Conservation (phyloP, 2,888 invertebrate species). For the Chloroclysta siterata region DNA sequence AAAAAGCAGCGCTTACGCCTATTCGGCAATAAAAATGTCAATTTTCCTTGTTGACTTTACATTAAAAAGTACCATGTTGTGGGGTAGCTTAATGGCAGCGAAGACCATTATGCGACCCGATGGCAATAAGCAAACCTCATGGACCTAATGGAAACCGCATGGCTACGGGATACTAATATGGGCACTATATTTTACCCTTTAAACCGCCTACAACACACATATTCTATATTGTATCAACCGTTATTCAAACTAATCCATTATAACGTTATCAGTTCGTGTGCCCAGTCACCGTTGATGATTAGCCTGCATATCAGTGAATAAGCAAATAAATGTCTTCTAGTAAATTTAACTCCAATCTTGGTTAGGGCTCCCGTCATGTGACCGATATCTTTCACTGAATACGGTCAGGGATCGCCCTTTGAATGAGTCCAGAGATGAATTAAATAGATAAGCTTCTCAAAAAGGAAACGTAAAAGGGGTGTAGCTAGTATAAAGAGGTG, state of each 20-base stretch:
- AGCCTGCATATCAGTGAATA: slow-evolving; percentile 70
- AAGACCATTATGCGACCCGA: slow-evolving; percentile 72
- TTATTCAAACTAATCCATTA: slow-evolving; percentile 54
- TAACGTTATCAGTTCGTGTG: slow-evolving; percentile 56
- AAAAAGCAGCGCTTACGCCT: slow-evolving; percentile 66
- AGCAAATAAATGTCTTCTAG: slow-evolving; percentile 82
- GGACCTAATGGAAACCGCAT: slow-evolving; percentile 72
- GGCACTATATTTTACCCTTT: slow-evolving; percentile 23
- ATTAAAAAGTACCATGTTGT: slow-evolving; percentile 70
- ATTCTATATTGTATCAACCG: slow-evolving; percentile 22
- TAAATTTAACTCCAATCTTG: slow-evolving; percentile 82
- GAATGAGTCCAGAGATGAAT: slow-evolving; percentile 82
- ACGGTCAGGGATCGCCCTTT: slow-evolving; percentile 75
- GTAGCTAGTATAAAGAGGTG: slow-evolving; percentile 43
- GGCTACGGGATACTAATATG: slow-evolving; percentile 51
- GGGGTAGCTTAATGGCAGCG: slow-evolving; percentile 73
- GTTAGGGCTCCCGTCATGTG: slow-evolving; percentile 74
- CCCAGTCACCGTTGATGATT: slow-evolving; percentile 70
- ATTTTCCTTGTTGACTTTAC: slow-evolving; percentile 72
- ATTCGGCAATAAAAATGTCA: slow-evolving; percentile 70
- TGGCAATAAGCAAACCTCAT: slow-evolving; percentile 72
- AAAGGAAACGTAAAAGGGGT: slow-evolving; percentile 71
- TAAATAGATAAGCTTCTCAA: slow-evolving; percentile 78
- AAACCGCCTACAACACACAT: slow-evolving; percentile 21
- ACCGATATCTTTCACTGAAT: slow-evolving; percentile 78